phyloP scores from a whole-genome alignment of 2,113 vertebrate species.

The Bettongia penicillata region DNA sequence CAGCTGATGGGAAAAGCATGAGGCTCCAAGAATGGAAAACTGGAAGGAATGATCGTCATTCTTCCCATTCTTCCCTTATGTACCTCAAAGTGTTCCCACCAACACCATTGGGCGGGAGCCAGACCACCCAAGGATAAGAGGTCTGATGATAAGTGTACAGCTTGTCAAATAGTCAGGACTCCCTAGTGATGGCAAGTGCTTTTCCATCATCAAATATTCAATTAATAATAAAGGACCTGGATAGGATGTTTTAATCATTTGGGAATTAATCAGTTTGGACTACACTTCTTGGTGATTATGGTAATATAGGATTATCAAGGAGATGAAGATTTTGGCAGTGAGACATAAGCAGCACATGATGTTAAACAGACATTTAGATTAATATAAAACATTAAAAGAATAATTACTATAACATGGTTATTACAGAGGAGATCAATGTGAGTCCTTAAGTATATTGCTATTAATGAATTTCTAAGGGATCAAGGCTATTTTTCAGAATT shows the following conservation, averaged over 20 bases:
- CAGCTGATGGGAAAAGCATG: neutral
- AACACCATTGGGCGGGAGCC: constrained; percentile 2
- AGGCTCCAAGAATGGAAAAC: neutral
- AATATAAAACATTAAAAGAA: constrained; percentile 81
- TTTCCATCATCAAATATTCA: constrained; percentile 73
- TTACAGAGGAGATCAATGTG: constrained; percentile 66
- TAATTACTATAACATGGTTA: constrained; percentile 74
- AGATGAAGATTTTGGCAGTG: constrained; percentile 79
- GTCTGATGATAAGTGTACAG: constrained; percentile 47
- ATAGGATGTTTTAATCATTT: constrained; percentile 70
- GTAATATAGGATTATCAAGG: constrained; percentile 79
- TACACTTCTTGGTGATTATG: constrained; percentile 75
- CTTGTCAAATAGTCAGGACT: constrained; percentile 58
- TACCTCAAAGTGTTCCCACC: constrained; percentile 8
- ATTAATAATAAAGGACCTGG: constrained; percentile 72
- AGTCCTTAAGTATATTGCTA: constrained; percentile 66
- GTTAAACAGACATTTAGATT: constrained; percentile 79
- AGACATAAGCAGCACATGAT: constrained; percentile 74
- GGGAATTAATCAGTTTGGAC: constrained; percentile 69
- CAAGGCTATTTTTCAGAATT: constrained; percentile 73
- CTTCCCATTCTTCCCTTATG: constrained; percentile 30
- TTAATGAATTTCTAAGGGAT: constrained; percentile 74
- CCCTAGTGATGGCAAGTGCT: neutral
- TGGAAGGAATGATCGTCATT: constrained; percentile 6
- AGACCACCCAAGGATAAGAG: constrained; percentile 44